phyloP scores from a whole-genome alignment of 2,888 invertebrate species.

The Coelopa pilipes region DNA sequence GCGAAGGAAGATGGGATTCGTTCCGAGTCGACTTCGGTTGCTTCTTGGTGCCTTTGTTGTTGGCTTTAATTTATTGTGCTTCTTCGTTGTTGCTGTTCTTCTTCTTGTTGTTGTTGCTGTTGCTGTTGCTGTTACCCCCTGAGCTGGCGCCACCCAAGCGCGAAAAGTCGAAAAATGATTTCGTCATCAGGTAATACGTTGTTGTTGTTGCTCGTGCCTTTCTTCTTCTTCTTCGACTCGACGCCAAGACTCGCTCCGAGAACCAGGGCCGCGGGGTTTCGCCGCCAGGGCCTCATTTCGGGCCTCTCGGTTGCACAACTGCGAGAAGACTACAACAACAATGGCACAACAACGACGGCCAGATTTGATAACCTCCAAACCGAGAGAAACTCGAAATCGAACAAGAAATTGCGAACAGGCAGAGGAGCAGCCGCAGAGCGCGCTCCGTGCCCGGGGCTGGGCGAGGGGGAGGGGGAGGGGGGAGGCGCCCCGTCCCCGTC shows the following conservation, averaged over 20 bases:
- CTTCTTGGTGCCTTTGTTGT: neutral
- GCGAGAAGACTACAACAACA: conserved; percentile 11
- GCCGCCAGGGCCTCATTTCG: conserved; percentile 6
- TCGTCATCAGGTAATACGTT: conserved; percentile 53
- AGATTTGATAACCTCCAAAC: neutral
- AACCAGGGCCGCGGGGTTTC: too few relatives aligned
- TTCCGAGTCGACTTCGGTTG: neutral
- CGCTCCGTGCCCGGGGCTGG: too few relatives aligned
- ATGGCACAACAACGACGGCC: neutral
- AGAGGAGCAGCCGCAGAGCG: too few relatives aligned
- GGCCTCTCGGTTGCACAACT: conserved; percentile 36
- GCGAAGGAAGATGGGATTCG: too few relatives aligned
- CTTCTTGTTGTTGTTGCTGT: conserved; percentile 31
- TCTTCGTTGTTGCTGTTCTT: neutral
- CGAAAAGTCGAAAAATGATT: conserved; percentile 60
- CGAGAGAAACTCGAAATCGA: neutral
- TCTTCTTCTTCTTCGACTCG: conserved; percentile 12
- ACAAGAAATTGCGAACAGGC: conserved; percentile 24
- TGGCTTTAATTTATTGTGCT: neutral
- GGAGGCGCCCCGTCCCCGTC: too few relatives aligned
- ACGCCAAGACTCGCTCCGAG: too few relatives aligned
- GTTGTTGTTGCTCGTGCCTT: neutral
- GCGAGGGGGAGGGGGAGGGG: too few relatives aligned
- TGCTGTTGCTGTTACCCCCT: conserved; percentile 27
- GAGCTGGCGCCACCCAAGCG: conserved; percentile 55